Base-by-base conservation (phyloP, 2,113 vertebrate species). In the Dasyprocta punctata region DNA sequence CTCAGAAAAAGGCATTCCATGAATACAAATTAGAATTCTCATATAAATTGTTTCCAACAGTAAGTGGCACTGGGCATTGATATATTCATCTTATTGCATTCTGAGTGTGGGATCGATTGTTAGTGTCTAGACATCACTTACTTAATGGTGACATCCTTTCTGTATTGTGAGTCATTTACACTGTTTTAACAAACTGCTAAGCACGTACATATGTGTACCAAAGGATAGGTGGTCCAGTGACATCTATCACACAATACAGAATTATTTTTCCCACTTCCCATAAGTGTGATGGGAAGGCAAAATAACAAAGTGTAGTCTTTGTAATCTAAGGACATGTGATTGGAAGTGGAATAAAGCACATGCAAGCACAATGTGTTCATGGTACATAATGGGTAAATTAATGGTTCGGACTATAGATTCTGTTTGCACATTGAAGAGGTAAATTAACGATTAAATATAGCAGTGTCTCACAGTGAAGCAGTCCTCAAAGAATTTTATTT, bases 1-100 rank as follows among this genome's bases (percentile, higher is more conserved):
- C 94, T 97, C 60, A 91, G 85, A 82, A 83, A 96, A 97, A 95
- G n/a, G 91, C 89, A 77, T 60, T 52, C 11, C 0, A 6, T 92
- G 93, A 98, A 96, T 97, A 96, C 58, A 94, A 96, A 97, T 96
- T 67, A 94, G 95, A 87, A 58, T 63, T 81, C 89, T 84, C 67
- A 17, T 73, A 28, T 84, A 89, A 94, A 94, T 82, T 60, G 20
- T 84, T 93, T 94, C 49, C 33, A 82, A 81, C 65, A 89, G 89
- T 65, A 92, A 89, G 89, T 93, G 78, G 73, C 80, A 65, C 24
- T 89, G 86, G 80, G 83, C 69, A 86, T 60, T 95, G 95, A 97
- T 87, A 44, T 52, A 92, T 63, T 94, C 83, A 75, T 96, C 38
- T 96, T 87, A 56, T 13, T 90, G 63, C 38, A 73, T 92, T 90